These are phyloP conservation scores for Vesta saturnalis DNA, from an alignment of 2,888 invertebrate species.

Conservation along the genomic window DNA sequence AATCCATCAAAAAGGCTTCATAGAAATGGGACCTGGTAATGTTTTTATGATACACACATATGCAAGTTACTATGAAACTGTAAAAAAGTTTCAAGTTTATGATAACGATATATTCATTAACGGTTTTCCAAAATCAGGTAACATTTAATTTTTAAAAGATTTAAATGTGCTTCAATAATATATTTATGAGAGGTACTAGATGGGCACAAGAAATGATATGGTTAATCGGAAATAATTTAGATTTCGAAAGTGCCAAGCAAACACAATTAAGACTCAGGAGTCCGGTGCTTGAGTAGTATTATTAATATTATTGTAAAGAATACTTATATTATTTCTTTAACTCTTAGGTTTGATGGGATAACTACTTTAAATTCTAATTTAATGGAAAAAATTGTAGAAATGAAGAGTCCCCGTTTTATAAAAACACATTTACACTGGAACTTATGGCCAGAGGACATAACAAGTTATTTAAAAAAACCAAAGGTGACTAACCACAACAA, in stretches of 20 bases:
- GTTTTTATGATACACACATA: background rate
- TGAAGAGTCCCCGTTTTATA: background rate
- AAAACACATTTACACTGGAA: background rate
- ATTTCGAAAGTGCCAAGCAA: background rate
- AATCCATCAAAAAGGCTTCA: background rate
- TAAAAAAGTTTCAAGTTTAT: background rate
- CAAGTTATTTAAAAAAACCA: background rate
- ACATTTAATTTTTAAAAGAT: background rate
- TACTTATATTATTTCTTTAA: too few species aligned
- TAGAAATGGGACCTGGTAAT: background rate
- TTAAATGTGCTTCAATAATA: background rate
- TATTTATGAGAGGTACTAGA: background rate
- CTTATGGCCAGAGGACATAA: background rate
- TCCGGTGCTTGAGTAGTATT: background rate
- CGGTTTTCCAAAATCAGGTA: background rate
- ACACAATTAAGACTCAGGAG: background rate
- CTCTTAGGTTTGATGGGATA: too few species aligned
- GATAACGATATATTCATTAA: background rate
- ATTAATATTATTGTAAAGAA: too few species aligned
- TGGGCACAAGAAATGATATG: background rate
- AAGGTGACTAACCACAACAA: background rate
- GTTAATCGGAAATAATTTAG: background rate
- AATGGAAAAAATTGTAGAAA: too few species aligned
- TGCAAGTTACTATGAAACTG: background rate
- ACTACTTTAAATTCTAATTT: too few species aligned